Evolutionary conservation across 2,113 vertebrate species (phyloP).

Genomic region (Halcyon malimbica): DNA sequence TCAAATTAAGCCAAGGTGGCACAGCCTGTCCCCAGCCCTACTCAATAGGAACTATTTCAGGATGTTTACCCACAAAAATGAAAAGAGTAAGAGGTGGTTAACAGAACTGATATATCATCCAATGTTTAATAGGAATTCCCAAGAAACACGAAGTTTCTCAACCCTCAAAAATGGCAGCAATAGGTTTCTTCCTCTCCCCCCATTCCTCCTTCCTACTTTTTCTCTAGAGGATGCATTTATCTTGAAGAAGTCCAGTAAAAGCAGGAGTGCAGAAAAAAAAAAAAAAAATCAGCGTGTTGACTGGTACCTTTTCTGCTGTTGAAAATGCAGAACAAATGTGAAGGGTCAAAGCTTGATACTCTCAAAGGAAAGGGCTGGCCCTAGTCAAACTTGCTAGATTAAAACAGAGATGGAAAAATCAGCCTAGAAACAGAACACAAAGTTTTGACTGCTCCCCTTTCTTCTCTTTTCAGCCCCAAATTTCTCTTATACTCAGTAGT

Average conservation of each 20-base stretch:
- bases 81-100: neutral
- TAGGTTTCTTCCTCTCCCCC: neutral
- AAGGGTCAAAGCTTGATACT: neutral
- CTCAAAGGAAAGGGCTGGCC: neutral
- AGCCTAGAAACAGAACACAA: neutral
- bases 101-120: neutral
- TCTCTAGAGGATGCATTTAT: neutral
- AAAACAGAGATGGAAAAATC: neutral
- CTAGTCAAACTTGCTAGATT: neutral
- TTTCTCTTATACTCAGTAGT: neutral
- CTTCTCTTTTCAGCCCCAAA: neutral
- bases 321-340: constrained; percentile 1
- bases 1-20: neutral
- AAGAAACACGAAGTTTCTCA: neutral
- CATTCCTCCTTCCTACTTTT: neutral
- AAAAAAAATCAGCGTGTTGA: neutral
- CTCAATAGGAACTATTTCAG: neutral
- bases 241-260: constrained; percentile 14
- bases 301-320: neutral
- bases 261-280: neutral
- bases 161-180: neutral
- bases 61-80: neutral
- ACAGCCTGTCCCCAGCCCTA: neutral
- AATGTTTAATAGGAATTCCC: neutral
- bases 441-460: neutral